Evolutionary conservation across 1,140 invertebrate genomes (phyloP).

Genomic region (Solenopsis fugax): DNA sequence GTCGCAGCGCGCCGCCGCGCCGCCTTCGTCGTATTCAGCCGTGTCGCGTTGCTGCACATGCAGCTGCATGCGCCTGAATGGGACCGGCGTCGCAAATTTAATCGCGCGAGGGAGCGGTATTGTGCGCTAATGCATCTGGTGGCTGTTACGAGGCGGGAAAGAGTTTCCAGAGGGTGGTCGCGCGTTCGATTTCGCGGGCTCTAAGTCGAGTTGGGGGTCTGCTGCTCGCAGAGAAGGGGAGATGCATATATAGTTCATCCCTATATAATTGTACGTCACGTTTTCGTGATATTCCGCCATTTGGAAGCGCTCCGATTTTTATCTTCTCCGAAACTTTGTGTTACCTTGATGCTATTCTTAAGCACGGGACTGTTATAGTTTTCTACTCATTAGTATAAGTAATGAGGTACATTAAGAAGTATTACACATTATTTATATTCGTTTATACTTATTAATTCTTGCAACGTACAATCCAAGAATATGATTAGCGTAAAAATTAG

Average conservation of each 20-base stretch:
- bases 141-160: conserved; percentile 36
- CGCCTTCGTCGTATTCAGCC: conserved; percentile 14
- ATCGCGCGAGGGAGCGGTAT: conserved; percentile 51
- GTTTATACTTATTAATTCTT: not conserved
- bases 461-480: not conserved
- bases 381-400: conserved; percentile 23
- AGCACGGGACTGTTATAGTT: not conserved
- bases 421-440: not conserved
- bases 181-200: conserved; percentile 34
- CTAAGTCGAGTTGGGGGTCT: not conserved
- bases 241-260: conserved; percentile 20
- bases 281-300: conserved; percentile 55
- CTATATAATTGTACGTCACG: conserved; percentile 28
- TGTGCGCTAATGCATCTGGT: conserved; percentile 60
- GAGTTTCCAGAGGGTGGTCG: conserved; percentile 37
- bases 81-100: conserved; percentile 55
- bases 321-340: conserved; percentile 46
- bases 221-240: not conserved
- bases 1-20: not conserved
- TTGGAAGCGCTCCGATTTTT: conserved; percentile 49
- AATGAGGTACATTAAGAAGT: conserved; percentile 18
- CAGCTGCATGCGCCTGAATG: conserved; percentile 52
- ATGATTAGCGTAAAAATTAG: not conserved
- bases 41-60: conserved; percentile 25
- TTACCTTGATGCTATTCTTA: conserved; percentile 61